A percentile compares a stretch with the other conserved stretches of the same genome.
Evolutionary conservation across 2,888 invertebrate genomes (phyloP).

Genomic region (Heliconius erato): DNA sequence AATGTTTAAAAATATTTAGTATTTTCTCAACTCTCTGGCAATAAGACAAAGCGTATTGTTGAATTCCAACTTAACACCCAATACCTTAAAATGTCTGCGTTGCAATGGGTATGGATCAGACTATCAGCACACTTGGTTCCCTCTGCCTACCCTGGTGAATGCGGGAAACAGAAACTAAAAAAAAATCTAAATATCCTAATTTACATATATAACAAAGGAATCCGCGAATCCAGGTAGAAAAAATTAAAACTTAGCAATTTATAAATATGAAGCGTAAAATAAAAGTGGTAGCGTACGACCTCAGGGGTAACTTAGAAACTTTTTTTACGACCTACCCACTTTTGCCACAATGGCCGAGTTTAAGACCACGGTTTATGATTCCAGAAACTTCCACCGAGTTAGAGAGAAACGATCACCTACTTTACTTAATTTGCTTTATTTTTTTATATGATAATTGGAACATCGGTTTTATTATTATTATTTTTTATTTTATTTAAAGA

Average conservation of each 20-base stretch:
- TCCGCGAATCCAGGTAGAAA: constrained; percentile 5
- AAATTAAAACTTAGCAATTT: constrained; percentile 27
- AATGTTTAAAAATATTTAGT: no score
- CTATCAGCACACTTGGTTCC: no score
- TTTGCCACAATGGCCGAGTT: constrained; percentile 42
- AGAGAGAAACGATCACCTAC: constrained; percentile 23
- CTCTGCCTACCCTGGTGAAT: no score
- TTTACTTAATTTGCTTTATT: constrained; percentile 30
- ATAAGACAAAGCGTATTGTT: no score
- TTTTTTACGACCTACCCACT: constrained; percentile 45
- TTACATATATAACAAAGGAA: not conserved
- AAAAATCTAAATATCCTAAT: not conserved
- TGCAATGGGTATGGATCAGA: no score
- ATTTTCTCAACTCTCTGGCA: no score
- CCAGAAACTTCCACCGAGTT: constrained; percentile 40
- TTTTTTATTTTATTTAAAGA: not conserved
- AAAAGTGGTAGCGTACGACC: constrained; percentile 35
- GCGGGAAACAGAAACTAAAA: not conserved
- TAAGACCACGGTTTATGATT: constrained; percentile 44
- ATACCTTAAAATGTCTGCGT: no score
- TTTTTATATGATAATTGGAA: constrained; percentile 8
- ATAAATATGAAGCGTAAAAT: constrained; percentile 38
- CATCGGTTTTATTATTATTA: not conserved
- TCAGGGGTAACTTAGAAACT: constrained; percentile 39
- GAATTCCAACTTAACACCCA: no score